A percentile compares a stretch with the other conserved stretches of the same genome.
These are phyloP conservation scores for Prionailurus viverrinus DNA, from an alignment of 2,113 vertebrate species.

Conservation along the genomic window DNA sequence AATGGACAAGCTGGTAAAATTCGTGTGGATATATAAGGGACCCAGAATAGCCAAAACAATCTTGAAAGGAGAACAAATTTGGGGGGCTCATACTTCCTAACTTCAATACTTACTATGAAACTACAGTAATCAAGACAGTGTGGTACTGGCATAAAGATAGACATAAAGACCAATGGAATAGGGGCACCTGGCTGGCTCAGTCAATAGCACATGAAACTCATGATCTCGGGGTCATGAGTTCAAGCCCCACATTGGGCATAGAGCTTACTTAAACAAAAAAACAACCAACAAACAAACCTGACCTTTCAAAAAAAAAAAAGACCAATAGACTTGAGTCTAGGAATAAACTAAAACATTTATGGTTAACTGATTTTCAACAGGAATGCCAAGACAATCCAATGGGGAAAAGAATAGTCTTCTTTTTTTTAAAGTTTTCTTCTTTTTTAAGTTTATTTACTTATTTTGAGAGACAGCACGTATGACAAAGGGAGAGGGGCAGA, in stretches of 20 bases:
- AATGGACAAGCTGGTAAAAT: conserved; percentile 7
- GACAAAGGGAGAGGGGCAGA: too few relatives aligned
- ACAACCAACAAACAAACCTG: neutral
- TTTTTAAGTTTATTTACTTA: too few relatives aligned
- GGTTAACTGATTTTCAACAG: neutral
- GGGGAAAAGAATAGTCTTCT: neutral
- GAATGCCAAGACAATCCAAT: neutral
- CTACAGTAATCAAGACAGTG: neutral
- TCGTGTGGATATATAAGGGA: neutral
- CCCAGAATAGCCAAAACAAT: neutral
- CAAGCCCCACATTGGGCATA: neutral
- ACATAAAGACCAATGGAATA: neutral
- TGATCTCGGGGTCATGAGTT: neutral
- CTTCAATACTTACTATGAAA: neutral
- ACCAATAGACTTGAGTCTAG: neutral
- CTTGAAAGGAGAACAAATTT: neutral
- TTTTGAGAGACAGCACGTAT: too few relatives aligned
- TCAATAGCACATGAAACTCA: neutral
- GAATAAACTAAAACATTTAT: conserved; percentile 2
- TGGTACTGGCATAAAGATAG: neutral
- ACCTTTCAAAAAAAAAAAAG: neutral
- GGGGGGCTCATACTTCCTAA: neutral
- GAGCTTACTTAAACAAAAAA: neutral
- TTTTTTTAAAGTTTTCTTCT: too few relatives aligned
- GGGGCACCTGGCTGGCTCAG: neutral